Percentiles rank a stretch among this genome's conserved stretches.
These are phyloP conservation scores for Irena cyanogastra DNA, from an alignment of 2,113 vertebrate species.

Conservation along the genomic window DNA sequence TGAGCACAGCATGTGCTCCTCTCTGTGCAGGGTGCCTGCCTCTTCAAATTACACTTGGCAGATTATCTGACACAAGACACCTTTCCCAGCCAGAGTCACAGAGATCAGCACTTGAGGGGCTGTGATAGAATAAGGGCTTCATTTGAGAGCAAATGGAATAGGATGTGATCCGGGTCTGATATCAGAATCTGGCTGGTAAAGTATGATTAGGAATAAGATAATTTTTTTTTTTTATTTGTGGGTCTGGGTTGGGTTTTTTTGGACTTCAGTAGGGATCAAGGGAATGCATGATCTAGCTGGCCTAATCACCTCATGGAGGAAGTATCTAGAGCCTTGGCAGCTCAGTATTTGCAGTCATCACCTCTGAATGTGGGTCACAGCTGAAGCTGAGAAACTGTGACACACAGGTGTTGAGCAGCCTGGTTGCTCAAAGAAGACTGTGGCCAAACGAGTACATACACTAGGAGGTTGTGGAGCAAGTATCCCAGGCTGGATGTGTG, in stretches of 20 bases:
- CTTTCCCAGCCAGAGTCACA: neutral
- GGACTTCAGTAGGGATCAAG: neutral
- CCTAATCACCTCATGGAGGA: neutral
- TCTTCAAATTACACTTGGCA: neutral
- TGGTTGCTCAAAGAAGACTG: neutral
- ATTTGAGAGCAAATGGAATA: neutral
- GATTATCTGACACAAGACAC: neutral
- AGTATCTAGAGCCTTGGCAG: neutral
- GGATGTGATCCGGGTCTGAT: neutral
- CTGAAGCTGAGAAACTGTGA: neutral
- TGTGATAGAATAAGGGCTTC: neutral
- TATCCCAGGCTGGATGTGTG: neutral
- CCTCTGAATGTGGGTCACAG: neutral
- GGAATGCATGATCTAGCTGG: neutral
- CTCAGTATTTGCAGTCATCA: neutral
- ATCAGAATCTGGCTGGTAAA: neutral
- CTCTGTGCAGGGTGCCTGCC: neutral
- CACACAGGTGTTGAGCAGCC: neutral
- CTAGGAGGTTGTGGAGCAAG: neutral
- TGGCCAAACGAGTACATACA: neutral
- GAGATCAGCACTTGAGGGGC: neutral
- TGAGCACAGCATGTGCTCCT: fast-evolving
- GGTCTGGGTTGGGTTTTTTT: fast-evolving
- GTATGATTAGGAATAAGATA: neutral
- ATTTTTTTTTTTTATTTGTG: neutral